Evolutionary conservation across 2,888 invertebrate species (phyloP), one percentile per base, ranked within the genome.

Genomic region (Hirtodrosophila trivittata): DNA sequence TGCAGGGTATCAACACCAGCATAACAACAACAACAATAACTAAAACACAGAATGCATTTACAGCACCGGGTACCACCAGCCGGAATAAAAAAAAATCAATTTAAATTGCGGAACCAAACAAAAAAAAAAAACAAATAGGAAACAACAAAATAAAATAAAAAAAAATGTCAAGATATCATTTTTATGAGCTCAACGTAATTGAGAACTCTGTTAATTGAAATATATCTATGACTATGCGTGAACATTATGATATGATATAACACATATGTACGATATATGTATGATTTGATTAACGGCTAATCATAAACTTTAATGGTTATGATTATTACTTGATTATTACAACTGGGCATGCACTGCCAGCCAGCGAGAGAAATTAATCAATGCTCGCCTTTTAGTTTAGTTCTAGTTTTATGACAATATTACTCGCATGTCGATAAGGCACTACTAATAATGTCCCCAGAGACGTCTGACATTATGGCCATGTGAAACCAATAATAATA

Each of bases 21-120:
- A 8, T 26, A 63, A 21, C 37, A 43, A 10, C 4, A 49, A 35
- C 26, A 43, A 12, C 10, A 38, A 12, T 1, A 37, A 10, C 7
- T 12, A 35, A 7, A 49, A 16, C 4, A 39, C 30, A n/a, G 28
- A 38, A 38, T 12, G 33, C 5, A 30, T 38, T 3, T 10, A n/a
- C 16, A 37, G 18, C 30, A 10, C 9, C 21, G 10, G 21, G 32
- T 35, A 47, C 39, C 45, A 28, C 41, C 45, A 47, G 50, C 46
- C 46, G 38, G 41, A 38, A 62, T 26, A 45, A 43, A 54, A 54
- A 63, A 75, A 77, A 77, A 77, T 81, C 81, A 81, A 77, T 81
- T 77, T 67, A 62, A 77, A 68, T 67, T 67, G 67, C 51, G 51
- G 54, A 66, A 28, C 46, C 35, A 58, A 69, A 64, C 72, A 75